Percentiles rank a stretch among this genome's conserved stretches.
Evolutionary conservation across 1,140 invertebrate species (phyloP).

Genomic region (Halesus radiatus): DNA sequence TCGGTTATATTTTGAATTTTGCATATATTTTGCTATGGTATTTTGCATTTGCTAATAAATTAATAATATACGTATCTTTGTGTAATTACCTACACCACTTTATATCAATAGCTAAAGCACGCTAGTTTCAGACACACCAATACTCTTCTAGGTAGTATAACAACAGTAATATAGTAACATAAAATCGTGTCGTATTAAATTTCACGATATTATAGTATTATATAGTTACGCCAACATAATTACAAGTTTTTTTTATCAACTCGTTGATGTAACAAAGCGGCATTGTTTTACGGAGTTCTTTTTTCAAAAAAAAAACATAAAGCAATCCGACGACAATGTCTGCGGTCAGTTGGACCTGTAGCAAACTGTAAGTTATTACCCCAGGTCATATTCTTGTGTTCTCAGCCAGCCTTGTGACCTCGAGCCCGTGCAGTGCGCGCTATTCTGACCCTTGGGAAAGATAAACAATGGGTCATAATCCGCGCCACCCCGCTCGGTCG

Average conservation of each 20-base stretch:
- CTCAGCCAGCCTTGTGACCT: neutral
- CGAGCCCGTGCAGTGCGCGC: neutral
- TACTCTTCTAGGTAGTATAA: no score
- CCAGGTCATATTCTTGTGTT: slow-evolving; percentile 29
- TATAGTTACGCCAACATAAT: no score
- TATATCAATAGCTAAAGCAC: no score
- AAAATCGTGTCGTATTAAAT: no score
- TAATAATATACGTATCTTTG: no score
- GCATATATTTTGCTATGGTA: no score
- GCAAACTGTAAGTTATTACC: slow-evolving; percentile 29
- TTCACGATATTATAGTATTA: no score
- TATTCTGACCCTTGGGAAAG: neutral
- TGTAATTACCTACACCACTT: no score
- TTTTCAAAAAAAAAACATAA: neutral
- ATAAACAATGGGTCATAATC: slow-evolving; percentile 8
- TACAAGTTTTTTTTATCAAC: neutral
- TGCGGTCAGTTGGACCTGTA: slow-evolving; percentile 22
- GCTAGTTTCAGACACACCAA: no score
- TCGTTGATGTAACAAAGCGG: slow-evolving; percentile 12
- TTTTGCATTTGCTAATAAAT: no score
- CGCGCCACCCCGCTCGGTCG: neutral
- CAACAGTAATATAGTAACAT: no score
- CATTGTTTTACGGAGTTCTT: slow-evolving; percentile 10
- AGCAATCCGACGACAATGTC: neutral
- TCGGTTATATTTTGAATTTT: no score